A percentile compares a stretch with the other conserved stretches of the same genome.
Evolutionary conservation across 2,888 invertebrate species (phyloP).

Genomic region (Drosophila acutilabella): DNA sequence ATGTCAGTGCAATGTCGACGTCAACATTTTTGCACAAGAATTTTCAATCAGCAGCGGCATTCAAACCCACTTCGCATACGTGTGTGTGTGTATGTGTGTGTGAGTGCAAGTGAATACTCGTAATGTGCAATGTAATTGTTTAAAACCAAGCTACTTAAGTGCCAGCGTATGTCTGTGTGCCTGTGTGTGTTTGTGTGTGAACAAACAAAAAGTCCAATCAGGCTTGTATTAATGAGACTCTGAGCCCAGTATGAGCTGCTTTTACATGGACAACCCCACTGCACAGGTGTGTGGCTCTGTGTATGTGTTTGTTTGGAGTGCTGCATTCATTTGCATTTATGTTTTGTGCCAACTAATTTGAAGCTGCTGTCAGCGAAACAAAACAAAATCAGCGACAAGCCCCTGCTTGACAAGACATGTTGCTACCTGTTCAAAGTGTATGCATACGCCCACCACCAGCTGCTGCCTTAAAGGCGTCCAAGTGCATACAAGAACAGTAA

Average conservation of each 20-base stretch:
- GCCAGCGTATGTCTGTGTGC: slow-evolving; percentile 38
- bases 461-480: slow-evolving; percentile 50
- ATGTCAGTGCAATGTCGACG: slow-evolving; percentile 74
- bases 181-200: slow-evolving; percentile 22
- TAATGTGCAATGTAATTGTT: slow-evolving; percentile 78
- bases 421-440: slow-evolving; percentile 27
- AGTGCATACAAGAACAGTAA: slow-evolving; percentile 66
- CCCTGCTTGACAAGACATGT: slow-evolving; percentile 60
- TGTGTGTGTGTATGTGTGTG: slow-evolving; percentile 10
- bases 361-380: slow-evolving; percentile 69
- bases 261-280: slow-evolving; percentile 13
- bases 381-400: slow-evolving; percentile 75
- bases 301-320: slow-evolving; percentile 28
- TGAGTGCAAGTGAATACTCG: slow-evolving; percentile 12
- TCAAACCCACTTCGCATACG: slow-evolving; percentile 23
- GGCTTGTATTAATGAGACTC: slow-evolving; percentile 73
- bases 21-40: slow-evolving; percentile 80
- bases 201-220: slow-evolving; percentile 79
- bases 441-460: neutral
- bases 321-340: slow-evolving; percentile 77
- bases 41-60: slow-evolving; percentile 75
- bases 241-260: neutral
- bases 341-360: slow-evolving; percentile 80
- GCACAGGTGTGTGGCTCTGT: slow-evolving; percentile 3
- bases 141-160: slow-evolving; percentile 76